These are phyloP conservation scores for Dryobotodes eremita DNA, from an alignment of 2,888 invertebrate species.

Conservation along the genomic window DNA sequence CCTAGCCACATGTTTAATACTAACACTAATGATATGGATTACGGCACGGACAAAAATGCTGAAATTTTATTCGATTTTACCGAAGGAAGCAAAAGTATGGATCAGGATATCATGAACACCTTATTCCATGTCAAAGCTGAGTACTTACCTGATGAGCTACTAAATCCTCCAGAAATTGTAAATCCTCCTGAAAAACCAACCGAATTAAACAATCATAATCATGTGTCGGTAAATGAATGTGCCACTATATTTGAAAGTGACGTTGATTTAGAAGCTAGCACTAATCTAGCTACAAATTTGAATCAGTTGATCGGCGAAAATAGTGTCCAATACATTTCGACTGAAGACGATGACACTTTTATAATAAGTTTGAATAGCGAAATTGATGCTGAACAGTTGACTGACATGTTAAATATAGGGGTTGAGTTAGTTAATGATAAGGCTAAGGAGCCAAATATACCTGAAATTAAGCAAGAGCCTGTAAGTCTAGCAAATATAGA, in stretches of 20 bases:
- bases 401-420: conserved; percentile 87
- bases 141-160: conserved; percentile 80
- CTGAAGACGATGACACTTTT: conserved; percentile 88
- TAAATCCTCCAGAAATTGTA: conserved; percentile 76
- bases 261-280: conserved; percentile 87
- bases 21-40: conserved; percentile 80
- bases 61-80: conserved; percentile 83
- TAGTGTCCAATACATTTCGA: conserved; percentile 86
- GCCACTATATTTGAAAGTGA: conserved; percentile 88
- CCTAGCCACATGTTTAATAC: conserved; percentile 82
- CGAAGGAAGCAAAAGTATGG: conserved; percentile 78
- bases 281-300: conserved; percentile 86
- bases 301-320: conserved; percentile 88
- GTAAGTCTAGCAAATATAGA: conserved; percentile 46
- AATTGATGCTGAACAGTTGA: conserved; percentile 86
- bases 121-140: conserved; percentile 81
- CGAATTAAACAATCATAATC: conserved; percentile 69
- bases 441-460: conserved; percentile 31
- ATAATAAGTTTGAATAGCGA: conserved; percentile 87
- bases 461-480: conserved; percentile 32
- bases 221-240: conserved; percentile 83
- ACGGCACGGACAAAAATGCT: conserved; percentile 75
- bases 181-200: conserved; percentile 68
- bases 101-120: conserved; percentile 85
- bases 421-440: conserved; percentile 72